Conservation (phyloP, 2,797 vertebrate species). For the Masticophis lateralis region DNA sequence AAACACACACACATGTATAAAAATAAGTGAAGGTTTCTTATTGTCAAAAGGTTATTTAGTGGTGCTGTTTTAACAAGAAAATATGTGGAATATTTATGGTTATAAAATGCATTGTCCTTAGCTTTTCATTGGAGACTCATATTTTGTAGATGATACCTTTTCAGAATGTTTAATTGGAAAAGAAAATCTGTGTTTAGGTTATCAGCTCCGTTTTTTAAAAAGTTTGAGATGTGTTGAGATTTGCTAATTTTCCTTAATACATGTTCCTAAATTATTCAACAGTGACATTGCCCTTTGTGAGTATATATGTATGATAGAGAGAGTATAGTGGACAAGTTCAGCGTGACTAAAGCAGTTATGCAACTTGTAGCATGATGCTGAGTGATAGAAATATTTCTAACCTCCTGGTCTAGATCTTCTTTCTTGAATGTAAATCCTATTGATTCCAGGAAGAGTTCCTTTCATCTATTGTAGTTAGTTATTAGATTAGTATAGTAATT, state of each 20-base stretch:
- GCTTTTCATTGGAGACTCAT: not conserved
- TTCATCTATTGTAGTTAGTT: not conserved
- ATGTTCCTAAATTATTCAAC: not conserved
- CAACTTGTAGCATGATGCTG: not conserved
- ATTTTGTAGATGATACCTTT: not conserved
- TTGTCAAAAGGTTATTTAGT: not conserved
- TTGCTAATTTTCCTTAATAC: not conserved
- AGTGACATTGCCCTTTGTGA: not conserved
- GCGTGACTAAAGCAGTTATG: not conserved
- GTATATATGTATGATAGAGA: not conserved
- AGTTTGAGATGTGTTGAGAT: not conserved
- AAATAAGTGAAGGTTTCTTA: slow-evolving; percentile 29
- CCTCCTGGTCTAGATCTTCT: not conserved
- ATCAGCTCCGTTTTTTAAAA: not conserved
- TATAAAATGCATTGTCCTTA: too few species aligned
- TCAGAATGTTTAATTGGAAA: not conserved
- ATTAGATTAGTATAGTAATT: not conserved
- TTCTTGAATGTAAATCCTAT: not conserved
- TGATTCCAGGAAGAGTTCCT: not conserved
- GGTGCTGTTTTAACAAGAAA: not conserved
- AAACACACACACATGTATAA: not conserved
- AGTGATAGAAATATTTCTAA: not conserved
- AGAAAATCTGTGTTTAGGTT: not conserved
- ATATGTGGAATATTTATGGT: not conserved
- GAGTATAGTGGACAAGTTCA: not conserved